A percentile compares a stretch with the other conserved stretches of the same genome.
Conservation (phyloP, 2,888 invertebrate genomes). For the Plutella xylostella region DNA sequence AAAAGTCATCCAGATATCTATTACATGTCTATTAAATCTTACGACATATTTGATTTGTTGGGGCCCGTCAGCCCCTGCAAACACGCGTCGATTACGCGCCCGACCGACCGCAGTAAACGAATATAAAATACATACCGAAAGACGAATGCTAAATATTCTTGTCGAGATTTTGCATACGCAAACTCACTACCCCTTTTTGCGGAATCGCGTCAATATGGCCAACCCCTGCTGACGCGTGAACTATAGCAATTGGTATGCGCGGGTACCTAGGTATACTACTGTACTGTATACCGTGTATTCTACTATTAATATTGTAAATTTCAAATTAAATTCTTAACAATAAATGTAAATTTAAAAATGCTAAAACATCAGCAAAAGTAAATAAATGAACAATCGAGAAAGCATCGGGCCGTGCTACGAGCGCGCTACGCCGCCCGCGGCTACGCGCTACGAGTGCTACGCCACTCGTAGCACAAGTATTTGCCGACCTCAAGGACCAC, state of each 20-base stretch:
- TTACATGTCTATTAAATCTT: slow-evolving; percentile 71
- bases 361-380: too few relatives aligned
- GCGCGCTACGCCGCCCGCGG: not conserved
- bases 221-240: not conserved
- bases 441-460: not conserved
- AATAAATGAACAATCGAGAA: too few relatives aligned
- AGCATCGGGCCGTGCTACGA: not conserved
- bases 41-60: slow-evolving; percentile 69
- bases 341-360: too few relatives aligned
- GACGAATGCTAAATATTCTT: slow-evolving; percentile 65
- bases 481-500: slow-evolving; percentile 1
- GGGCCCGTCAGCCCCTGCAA: slow-evolving; percentile 68
- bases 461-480: slow-evolving; percentile 1
- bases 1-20: slow-evolving; percentile 71
- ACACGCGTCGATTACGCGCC: slow-evolving; percentile 64
- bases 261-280: too few relatives aligned
- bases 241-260: too few relatives aligned
- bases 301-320: too few relatives aligned
- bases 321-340: too few relatives aligned
- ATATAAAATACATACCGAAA: slow-evolving; percentile 69
- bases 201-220: not conserved
- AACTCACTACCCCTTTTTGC: slow-evolving; percentile 48
- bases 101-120: slow-evolving; percentile 67
- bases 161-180: slow-evolving; percentile 67
- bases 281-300: too few relatives aligned